These are phyloP conservation scores for Gouania willdenowi DNA, from an alignment of 2,797 vertebrate genomes.

Conservation along the genomic window DNA sequence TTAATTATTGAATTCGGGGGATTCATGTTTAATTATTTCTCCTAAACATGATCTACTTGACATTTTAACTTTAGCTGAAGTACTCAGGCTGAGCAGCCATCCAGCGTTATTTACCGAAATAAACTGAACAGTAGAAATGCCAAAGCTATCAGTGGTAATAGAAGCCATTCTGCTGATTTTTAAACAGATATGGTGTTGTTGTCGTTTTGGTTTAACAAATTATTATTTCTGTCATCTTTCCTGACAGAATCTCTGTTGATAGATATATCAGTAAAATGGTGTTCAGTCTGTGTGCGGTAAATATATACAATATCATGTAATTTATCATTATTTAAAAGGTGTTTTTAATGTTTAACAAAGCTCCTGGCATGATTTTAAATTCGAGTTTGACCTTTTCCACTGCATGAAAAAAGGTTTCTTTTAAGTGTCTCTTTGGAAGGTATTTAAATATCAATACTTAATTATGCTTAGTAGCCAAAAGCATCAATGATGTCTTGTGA, in stretches of 20 bases:
- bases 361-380: constrained; percentile 9
- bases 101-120: constrained; percentile 3
- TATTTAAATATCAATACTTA: too few species aligned
- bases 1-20: constrained; percentile 21
- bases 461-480: too few species aligned
- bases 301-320: too few species aligned
- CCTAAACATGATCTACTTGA: constrained; percentile 25
- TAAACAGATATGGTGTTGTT: constrained; percentile 14
- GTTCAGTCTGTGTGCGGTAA: too few species aligned
- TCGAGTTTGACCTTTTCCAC: constrained; percentile 1
- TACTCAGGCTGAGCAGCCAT: constrained; percentile 4
- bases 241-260: too few species aligned
- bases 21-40: constrained; percentile 13
- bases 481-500: too few species aligned
- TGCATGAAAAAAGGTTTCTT: not conserved
- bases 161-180: constrained; percentile 17
- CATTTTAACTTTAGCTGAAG: constrained; percentile 25
- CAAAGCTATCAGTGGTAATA: constrained; percentile 12
- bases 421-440: too few species aligned
- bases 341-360: not conserved
- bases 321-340: constrained; percentile 14
- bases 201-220: constrained; percentile 17
- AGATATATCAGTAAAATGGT: too few species aligned
- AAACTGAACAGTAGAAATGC: constrained; percentile 10
- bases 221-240: constrained; percentile 20